Evolutionary conservation across 2,797 vertebrate genomes (phyloP).

Genomic region (Cryptoblepharus egeriae): DNA sequence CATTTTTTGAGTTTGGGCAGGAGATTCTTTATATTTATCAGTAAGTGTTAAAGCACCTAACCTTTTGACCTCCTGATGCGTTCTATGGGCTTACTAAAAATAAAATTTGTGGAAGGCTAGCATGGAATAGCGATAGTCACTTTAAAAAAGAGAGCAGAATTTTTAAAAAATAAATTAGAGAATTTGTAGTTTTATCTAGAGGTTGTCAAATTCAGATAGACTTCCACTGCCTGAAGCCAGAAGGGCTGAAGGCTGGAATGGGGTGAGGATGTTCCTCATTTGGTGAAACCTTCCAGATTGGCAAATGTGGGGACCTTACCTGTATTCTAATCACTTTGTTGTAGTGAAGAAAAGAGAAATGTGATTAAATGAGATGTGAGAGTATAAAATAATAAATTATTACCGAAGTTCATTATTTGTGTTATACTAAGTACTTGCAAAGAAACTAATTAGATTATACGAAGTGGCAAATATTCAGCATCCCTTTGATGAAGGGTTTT

Average conservation of each 20-base stretch:
- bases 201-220: not conserved
- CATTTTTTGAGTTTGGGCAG: conserved; percentile 53
- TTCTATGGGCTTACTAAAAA: not conserved
- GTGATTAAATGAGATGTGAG: conserved; percentile 81
- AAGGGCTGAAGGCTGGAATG: conserved; percentile 15
- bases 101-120: not conserved
- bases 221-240: not conserved
- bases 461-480: conserved; percentile 39
- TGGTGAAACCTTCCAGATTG: conserved; percentile 49
- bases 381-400: conserved; percentile 81
- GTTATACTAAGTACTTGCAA: conserved; percentile 62
- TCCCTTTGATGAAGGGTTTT: conserved; percentile 47
- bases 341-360: conserved; percentile 73
- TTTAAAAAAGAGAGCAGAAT: not conserved
- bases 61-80: conserved; percentile 56
- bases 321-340: conserved; percentile 75
- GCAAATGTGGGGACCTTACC: conserved; percentile 60
- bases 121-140: not conserved
- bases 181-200: rapidly evolving
- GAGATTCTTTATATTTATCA: not conserved
- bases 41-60: conserved; percentile 14
- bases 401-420: conserved; percentile 13
- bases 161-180: not conserved
- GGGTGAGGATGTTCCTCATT: conserved; percentile 32
- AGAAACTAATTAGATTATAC: conserved; percentile 44